Conservation (phyloP, 37 sponge, comb jelly and placozoan species). For the Ianthella basta region DNA sequence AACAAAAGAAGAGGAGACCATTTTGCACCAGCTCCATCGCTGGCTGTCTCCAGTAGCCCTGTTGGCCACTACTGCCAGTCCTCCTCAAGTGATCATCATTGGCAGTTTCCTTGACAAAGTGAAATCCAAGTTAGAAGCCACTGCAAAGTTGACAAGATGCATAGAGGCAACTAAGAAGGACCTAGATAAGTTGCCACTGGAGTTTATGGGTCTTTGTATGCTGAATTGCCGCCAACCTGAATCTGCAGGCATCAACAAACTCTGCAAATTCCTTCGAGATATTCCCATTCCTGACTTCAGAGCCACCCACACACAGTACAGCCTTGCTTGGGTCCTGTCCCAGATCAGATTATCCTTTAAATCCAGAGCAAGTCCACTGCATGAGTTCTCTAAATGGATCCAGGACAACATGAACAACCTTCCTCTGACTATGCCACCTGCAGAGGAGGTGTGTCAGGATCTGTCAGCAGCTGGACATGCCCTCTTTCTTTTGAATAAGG, state of each 20-base stretch:
- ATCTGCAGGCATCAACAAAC: neutral
- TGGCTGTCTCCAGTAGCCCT: neutral
- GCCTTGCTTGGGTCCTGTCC: neutral
- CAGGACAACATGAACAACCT: neutral
- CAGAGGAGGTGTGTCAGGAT: neutral
- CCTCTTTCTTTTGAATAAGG: neutral
- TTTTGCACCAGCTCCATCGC: neutral
- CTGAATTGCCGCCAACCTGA: too few species aligned
- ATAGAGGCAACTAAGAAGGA: neutral
- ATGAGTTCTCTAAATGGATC: neutral
- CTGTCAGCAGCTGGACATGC: neutral
- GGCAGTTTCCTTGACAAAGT: neutral
- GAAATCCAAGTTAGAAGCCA: neutral
- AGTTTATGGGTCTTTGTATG: too few species aligned
- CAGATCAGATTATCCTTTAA: neutral
- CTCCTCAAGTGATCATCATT: neutral
- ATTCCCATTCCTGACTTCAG: neutral
- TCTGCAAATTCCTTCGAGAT: neutral
- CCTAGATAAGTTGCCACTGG: too few species aligned
- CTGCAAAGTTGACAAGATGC: neutral
- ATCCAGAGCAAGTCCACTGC: neutral
- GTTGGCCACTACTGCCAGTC: neutral
- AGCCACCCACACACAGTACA: neutral
- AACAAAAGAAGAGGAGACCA: neutral
- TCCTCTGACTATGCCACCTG: neutral